Percentiles rank a stretch among this genome's conserved stretches.
These are phyloP conservation scores for Asteroscopus sphinx DNA, from an alignment of 2,888 invertebrate genomes.

Conservation along the genomic window DNA sequence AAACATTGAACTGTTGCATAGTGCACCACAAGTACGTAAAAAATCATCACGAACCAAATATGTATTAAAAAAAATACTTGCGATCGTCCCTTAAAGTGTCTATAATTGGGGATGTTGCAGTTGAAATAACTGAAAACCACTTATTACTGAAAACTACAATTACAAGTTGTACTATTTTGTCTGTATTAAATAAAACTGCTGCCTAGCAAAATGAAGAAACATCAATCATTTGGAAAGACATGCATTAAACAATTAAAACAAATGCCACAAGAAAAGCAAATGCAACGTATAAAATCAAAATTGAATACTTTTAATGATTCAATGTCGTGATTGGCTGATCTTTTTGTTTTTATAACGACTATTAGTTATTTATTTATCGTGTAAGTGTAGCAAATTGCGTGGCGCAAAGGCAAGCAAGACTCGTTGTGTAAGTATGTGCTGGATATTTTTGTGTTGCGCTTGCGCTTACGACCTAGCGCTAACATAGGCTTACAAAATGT, in stretches of 20 bases:
- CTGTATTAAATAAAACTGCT: too few species aligned
- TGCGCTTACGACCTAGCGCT: constrained; percentile 23
- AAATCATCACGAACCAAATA: too few species aligned
- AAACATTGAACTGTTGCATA: too few species aligned
- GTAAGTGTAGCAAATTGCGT: constrained; percentile 32
- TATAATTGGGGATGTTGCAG: too few species aligned
- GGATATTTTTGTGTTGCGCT: constrained; percentile 33
- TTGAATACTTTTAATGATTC: constrained; percentile 29
- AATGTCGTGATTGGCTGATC: constrained; percentile 14
- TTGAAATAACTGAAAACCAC: too few species aligned
- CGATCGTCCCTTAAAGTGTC: too few species aligned
- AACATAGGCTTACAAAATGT: constrained; percentile 47
- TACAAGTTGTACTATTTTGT: too few species aligned
- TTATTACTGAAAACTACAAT: too few species aligned
- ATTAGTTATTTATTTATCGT: constrained; percentile 41
- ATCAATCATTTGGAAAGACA: background rate
- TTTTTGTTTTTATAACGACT: constrained; percentile 34
- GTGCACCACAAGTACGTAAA: too few species aligned
- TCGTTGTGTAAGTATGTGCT: constrained; percentile 40
- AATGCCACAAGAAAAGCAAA: background rate
- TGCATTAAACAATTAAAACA: background rate
- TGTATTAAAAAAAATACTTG: too few species aligned
- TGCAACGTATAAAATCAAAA: constrained; percentile 18
- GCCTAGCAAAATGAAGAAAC: too few species aligned
- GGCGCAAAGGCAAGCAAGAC: constrained; percentile 29